Evolutionary conservation across 2,888 invertebrate genomes (phyloP).

Genomic region (Melieria crassipennis): DNA sequence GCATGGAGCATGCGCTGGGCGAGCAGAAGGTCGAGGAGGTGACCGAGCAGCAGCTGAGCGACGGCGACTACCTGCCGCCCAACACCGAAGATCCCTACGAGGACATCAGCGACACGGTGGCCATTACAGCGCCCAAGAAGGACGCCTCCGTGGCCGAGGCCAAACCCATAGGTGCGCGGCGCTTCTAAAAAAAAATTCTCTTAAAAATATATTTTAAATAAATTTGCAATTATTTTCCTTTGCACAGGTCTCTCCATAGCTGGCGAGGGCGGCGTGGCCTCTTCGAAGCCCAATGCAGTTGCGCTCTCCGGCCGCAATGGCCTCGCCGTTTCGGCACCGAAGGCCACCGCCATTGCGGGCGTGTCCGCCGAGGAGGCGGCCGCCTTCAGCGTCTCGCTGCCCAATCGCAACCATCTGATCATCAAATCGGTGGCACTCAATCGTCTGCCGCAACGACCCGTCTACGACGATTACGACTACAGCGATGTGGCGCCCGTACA

Average conservation of each 20-base stretch:
- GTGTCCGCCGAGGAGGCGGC: constrained; percentile 66
- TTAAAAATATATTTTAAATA: background rate
- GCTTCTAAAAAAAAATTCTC: background rate
- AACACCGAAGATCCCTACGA: constrained; percentile 60
- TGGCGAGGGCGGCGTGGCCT: constrained; percentile 76
- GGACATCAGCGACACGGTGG: constrained; percentile 63
- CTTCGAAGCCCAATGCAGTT: constrained; percentile 76
- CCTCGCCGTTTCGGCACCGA: constrained; percentile 75
- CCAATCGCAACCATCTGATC: constrained; percentile 58
- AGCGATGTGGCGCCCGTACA: constrained; percentile 41
- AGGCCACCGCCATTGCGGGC: constrained; percentile 81
- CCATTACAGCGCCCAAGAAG: constrained; percentile 69
- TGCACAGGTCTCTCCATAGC: constrained; percentile 72
- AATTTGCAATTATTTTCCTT: background rate
- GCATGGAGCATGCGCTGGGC: constrained; percentile 36
- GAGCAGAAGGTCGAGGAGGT: constrained; percentile 52
- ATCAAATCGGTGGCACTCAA: constrained; percentile 48
- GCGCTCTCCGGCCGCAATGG: constrained; percentile 78
- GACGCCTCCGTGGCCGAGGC: constrained; percentile 78
- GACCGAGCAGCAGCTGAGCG: constrained; percentile 54
- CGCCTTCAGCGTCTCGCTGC: constrained; percentile 60
- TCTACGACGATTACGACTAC: constrained; percentile 53
- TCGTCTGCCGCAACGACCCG: constrained; percentile 36
- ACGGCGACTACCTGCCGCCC: constrained; percentile 59
- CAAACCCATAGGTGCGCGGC: constrained; percentile 73